These are phyloP conservation scores for Variabilichromis moorii DNA, from an alignment of 2,113 vertebrate species.

Conservation along the genomic window DNA sequence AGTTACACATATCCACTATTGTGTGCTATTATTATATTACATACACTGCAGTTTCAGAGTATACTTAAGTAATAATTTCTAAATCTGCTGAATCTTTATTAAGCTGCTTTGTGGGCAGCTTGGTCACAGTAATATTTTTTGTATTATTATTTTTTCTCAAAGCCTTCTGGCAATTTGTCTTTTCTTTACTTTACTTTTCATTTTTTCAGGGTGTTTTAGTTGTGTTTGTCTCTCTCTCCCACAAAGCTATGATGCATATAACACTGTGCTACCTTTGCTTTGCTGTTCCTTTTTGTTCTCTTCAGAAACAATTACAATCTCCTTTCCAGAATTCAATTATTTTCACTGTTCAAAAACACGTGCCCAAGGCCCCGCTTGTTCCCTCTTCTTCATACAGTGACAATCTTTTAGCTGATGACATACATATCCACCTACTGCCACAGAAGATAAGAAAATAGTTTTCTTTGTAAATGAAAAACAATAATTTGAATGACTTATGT, in stretches of 20 bases:
- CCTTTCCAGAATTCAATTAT: constrained; percentile 60
- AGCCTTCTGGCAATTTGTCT: neutral
- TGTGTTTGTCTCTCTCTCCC: neutral
- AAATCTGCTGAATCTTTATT: neutral
- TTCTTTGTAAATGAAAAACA: constrained; percentile 34
- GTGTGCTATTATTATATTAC: neutral
- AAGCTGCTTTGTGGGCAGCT: neutral
- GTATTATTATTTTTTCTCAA: neutral
- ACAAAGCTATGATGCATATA: neutral
- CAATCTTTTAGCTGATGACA: constrained; percentile 42
- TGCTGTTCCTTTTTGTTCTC: constrained; percentile 2
- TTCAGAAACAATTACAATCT: constrained; percentile 52
- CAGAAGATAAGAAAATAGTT: neutral
- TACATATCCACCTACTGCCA: constrained; percentile 23
- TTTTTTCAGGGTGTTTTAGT: neutral
- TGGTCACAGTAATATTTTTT: neutral
- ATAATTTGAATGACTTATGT: constrained; percentile 38
- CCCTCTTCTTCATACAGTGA: constrained; percentile 25
- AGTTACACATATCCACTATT: neutral
- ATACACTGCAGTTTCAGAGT: neutral
- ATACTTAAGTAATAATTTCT: neutral
- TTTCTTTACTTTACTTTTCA: neutral
- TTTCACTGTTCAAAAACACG: constrained; percentile 21
- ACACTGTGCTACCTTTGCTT: neutral
- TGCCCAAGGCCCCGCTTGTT: constrained; percentile 35